Evolutionary conservation across 2,888 invertebrate genomes (phyloP), one percentile per base, ranked within the genome.

Genomic region (Orchesellides sinensis): DNA sequence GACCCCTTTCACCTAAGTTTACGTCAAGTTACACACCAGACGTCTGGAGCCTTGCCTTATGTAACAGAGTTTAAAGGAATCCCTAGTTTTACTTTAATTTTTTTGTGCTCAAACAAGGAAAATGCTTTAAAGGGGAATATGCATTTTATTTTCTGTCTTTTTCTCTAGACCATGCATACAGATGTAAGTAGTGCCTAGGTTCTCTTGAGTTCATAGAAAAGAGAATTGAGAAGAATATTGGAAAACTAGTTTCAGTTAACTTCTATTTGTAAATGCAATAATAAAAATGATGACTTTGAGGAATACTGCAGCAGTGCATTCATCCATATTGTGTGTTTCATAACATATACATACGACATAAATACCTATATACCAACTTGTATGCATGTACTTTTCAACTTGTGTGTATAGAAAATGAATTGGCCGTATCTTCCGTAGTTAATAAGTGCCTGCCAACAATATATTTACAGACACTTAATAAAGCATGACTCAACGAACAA

Each of bases 371-470:
- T n/a, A n/a, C n/a, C n/a, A n/a, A n/a, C n/a, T n/a, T n/a, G n/a
- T n/a, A n/a, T n/a, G n/a, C n/a, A n/a, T n/a, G n/a, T n/a, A n/a
- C n/a, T n/a, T n/a, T n/a, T n/a, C n/a, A n/a, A n/a, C n/a, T n/a
- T n/a, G n/a, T n/a, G n/a, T n/a, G n/a, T n/a, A n/a, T n/a, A n/a
- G n/a, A n/a, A n/a, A n/a, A n/a, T n/a, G n/a, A n/a, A n/a, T n/a
- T n/a, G n/a, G n/a, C n/a, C n/a, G n/a, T n/a, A n/a, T n/a, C n/a
- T n/a, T n/a, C n/a, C n/a, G n/a, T n/a, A n/a, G n/a, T n/a, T 45
- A 70, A 63, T 66, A 69, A 78, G 61, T 69, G 61, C 29, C 68
- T 78, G 68, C 68, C 78, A 69, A 59, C 68, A 69, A 69, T 35
- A 47, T 61, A 32, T 49, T 69, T 69, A 66, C 45, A 12, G 12